Conservation (phyloP, 2,797 vertebrate species). For the Helostoma temminkii region DNA sequence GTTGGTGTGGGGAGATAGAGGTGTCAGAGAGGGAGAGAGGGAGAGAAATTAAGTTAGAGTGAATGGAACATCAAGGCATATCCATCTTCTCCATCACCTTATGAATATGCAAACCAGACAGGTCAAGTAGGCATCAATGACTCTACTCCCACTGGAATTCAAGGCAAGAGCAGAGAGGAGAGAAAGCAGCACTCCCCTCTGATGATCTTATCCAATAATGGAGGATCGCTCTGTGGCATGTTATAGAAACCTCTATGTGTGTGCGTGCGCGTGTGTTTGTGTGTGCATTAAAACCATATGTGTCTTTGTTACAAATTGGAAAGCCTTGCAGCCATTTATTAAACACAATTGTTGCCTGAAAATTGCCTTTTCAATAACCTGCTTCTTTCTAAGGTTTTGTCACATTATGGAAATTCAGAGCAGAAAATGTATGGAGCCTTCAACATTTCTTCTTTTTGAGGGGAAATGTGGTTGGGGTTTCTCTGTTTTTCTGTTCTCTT, state of each 20-base stretch:
- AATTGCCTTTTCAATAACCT: slow-evolving; percentile 73
- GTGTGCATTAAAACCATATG: slow-evolving; percentile 21
- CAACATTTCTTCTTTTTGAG: slow-evolving; percentile 77
- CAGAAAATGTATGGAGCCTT: slow-evolving; percentile 73
- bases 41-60: slow-evolving; percentile 58
- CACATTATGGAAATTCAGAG: slow-evolving; percentile 82
- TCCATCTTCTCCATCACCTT: slow-evolving; percentile 72
- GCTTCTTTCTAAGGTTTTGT: slow-evolving; percentile 67
- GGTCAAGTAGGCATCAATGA: slow-evolving; percentile 82
- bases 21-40: slow-evolving; percentile 39
- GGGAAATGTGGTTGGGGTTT: slow-evolving; percentile 77
- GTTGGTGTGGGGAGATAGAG: slow-evolving; percentile 38
- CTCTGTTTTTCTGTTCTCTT: slow-evolving; percentile 72
- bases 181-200: slow-evolving; percentile 36
- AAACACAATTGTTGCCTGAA: slow-evolving; percentile 76
- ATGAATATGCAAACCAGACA: slow-evolving; percentile 84
- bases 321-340: slow-evolving; percentile 75
- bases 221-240: slow-evolving; percentile 65
- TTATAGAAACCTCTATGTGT: slow-evolving; percentile 35
- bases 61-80: slow-evolving; percentile 63
- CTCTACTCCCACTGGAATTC: slow-evolving; percentile 65
- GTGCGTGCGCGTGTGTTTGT: slow-evolving; percentile 23
- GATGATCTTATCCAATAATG: slow-evolving; percentile 64
- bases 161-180: slow-evolving; percentile 43
- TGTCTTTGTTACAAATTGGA: slow-evolving; percentile 56